Evolutionary conservation across 2,113 vertebrate genomes (phyloP).

Genomic region (Crotalus helleri): DNA sequence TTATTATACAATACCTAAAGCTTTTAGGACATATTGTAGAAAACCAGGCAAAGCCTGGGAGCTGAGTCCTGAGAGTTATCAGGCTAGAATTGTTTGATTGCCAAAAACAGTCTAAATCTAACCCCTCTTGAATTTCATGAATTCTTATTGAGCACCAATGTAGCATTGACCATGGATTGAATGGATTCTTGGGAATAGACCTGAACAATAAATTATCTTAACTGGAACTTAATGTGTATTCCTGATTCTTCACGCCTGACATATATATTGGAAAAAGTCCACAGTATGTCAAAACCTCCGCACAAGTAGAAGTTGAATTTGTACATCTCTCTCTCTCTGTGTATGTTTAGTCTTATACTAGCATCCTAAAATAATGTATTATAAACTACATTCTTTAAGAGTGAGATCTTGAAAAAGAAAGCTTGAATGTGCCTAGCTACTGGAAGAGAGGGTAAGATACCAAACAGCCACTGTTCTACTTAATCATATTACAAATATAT

Average conservation of each 20-base stretch:
- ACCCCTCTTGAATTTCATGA: neutral
- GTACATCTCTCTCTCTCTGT: accelerated
- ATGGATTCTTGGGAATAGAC: neutral
- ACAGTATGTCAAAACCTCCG: neutral
- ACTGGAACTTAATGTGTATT: neutral
- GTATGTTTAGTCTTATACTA: neutral
- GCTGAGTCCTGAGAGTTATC: neutral
- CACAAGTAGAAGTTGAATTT: neutral
- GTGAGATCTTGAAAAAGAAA: conserved; percentile 13
- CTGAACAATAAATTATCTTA: neutral
- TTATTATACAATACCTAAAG: neutral
- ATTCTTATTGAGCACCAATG: neutral
- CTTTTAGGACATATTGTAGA: neutral
- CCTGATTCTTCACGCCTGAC: neutral
- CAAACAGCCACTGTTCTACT: conserved; percentile 42
- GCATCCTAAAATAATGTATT: neutral
- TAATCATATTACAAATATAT: conserved; percentile 36
- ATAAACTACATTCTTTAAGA: neutral
- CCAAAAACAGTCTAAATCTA: neutral
- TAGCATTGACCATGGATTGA: neutral
- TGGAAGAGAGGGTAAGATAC: conserved; percentile 36
- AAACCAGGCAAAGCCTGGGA: neutral
- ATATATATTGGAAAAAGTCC: neutral
- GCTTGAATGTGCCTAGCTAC: conserved; percentile 23
- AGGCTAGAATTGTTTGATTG: neutral